phyloP scores from a whole-genome alignment of 2,113 vertebrate species.

The Anser cygnoides region DNA sequence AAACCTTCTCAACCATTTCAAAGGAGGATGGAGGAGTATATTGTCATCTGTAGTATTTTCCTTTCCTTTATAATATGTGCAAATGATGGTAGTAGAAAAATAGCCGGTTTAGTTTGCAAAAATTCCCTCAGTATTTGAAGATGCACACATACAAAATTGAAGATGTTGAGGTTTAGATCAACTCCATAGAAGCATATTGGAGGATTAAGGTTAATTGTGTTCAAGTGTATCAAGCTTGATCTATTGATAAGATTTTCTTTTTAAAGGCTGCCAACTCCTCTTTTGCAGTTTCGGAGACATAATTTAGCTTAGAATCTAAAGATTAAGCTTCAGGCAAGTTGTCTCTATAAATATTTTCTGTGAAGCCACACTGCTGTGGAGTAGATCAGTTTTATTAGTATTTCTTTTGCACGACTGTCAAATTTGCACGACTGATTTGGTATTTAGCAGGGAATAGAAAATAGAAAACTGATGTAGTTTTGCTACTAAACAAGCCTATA shows the following conservation, averaged over 20 bases:
- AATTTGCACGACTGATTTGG: neutral
- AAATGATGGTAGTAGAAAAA: neutral
- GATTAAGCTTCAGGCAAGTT: neutral
- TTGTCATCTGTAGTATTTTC: neutral
- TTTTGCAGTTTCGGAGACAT: accelerated
- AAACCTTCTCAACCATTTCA: neutral
- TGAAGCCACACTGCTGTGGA: neutral
- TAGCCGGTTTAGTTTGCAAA: accelerated
- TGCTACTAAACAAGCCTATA: neutral
- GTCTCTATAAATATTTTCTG: neutral
- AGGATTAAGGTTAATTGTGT: neutral
- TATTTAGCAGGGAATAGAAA: neutral
- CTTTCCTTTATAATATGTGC: neutral
- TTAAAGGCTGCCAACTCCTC: neutral
- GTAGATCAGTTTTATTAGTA: neutral
- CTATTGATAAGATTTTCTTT: neutral
- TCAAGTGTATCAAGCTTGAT: neutral
- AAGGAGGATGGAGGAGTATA: neutral
- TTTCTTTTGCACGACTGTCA: neutral
- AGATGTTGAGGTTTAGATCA: neutral
- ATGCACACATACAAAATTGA: accelerated
- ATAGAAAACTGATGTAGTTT: neutral
- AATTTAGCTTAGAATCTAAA: neutral
- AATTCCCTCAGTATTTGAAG: neutral
- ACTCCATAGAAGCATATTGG: neutral